A percentile compares a stretch with the other conserved stretches of the same genome.
These are phyloP conservation scores for Batillaria attramentaria DNA, from an alignment of 1,140 invertebrate species.

Conservation along the genomic window DNA sequence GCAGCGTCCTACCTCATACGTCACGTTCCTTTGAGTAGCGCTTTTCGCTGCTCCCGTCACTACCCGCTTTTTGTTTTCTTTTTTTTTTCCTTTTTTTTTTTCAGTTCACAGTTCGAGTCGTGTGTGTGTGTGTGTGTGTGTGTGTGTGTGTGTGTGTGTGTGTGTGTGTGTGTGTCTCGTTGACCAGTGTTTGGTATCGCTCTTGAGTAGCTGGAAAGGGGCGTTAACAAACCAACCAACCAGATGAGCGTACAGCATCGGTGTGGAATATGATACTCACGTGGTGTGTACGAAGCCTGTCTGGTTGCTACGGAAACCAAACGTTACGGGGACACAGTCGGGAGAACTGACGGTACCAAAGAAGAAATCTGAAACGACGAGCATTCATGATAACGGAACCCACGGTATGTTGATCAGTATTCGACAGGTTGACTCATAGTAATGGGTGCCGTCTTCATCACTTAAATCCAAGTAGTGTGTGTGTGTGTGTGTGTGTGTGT, in stretches of 20 bases:
- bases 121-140: neutral
- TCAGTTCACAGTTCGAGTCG: neutral
- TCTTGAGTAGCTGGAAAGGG: no score
- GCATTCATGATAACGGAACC: neutral
- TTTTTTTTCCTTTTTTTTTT: neutral
- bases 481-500: neutral
- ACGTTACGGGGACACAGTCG: slow-evolving; percentile 53
- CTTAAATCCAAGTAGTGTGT: neutral
- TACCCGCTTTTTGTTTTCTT: neutral
- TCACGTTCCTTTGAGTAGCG: neutral
- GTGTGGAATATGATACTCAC: slow-evolving; percentile 34
- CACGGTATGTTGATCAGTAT: neutral
- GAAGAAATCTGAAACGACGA: slow-evolving; percentile 33
- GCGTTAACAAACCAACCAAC: no score
- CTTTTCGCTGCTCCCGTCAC: neutral
- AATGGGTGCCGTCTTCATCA: neutral
- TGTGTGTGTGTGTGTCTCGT: neutral
- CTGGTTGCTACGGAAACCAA: slow-evolving; percentile 42
- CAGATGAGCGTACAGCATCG: neutral
- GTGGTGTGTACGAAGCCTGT: slow-evolving; percentile 41
- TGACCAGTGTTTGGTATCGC: neutral
- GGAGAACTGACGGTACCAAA: slow-evolving; percentile 47
- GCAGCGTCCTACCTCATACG: no score
- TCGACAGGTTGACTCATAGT: neutral
- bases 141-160: slow-evolving; percentile 22